These are phyloP conservation scores for Streblospio benedicti DNA, from an alignment of 1,140 invertebrate species.

Conservation along the genomic window DNA sequence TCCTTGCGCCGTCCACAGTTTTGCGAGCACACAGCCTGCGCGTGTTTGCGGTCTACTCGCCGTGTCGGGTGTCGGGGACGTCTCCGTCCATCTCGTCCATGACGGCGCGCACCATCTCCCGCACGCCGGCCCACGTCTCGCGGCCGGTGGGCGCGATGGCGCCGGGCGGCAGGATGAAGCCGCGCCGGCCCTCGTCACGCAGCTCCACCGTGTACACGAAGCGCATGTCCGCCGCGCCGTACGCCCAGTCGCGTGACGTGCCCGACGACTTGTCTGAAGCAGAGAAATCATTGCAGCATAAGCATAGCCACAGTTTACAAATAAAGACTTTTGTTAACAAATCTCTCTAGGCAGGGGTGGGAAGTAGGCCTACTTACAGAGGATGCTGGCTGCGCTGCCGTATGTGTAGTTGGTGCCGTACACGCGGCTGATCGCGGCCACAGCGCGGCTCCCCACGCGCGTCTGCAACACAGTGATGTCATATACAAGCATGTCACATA, in stretches of 20 bases:
- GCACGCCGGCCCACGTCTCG: constrained; percentile 60
- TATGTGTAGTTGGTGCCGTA: neutral
- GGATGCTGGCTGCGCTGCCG: neutral
- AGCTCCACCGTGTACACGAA: constrained; percentile 9
- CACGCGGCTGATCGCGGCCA: neutral
- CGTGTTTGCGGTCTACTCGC: too few species aligned
- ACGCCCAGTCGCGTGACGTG: constrained; percentile 36
- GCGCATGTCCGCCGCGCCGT: constrained; percentile 6
- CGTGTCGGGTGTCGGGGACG: too few species aligned
- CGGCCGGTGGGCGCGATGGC: constrained; percentile 61
- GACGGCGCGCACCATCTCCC: too few species aligned
- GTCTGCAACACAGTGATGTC: too few species aligned
- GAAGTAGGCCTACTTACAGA: too few species aligned
- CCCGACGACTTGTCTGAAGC: constrained; percentile 36
- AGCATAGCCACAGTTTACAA: neutral
- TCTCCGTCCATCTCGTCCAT: too few species aligned
- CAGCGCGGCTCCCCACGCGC: too few species aligned
- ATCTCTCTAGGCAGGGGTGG: neutral
- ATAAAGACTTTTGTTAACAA: neutral
- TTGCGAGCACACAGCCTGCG: too few species aligned
- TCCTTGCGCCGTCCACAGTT: too few species aligned
- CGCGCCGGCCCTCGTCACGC: constrained; percentile 31
- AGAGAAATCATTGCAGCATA: neutral
- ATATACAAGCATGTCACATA: too few species aligned
- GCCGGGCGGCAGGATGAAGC: constrained; percentile 48